Evolutionary conservation across 1,140 invertebrate genomes (phyloP).

Genomic region (Drosophila subpulchrella): DNA sequence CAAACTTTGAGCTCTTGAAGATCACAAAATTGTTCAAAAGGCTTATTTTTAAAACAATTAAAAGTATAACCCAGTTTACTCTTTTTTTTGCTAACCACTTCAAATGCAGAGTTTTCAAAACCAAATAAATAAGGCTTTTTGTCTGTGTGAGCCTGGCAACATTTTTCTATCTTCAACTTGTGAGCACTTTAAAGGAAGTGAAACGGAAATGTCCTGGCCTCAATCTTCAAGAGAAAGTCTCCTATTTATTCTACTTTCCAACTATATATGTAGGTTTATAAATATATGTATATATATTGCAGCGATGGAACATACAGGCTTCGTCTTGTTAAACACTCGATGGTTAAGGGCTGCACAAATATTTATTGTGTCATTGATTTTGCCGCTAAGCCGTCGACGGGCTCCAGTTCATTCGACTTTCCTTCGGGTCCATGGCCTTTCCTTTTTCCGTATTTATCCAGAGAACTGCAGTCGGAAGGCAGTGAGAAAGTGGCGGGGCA

Average conservation of each 20-base stretch:
- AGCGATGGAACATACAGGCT: slow-evolving; percentile 29
- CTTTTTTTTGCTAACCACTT: neutral
- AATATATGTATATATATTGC: slow-evolving; percentile 28
- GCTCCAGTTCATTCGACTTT: slow-evolving; percentile 55
- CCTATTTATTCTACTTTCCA: slow-evolving; percentile 32
- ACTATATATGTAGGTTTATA: slow-evolving; percentile 35
- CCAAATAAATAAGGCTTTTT: neutral
- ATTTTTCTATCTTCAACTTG: neutral
- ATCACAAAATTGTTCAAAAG: neutral
- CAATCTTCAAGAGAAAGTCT: slow-evolving; percentile 31
- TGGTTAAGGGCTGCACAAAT: slow-evolving; percentile 79
- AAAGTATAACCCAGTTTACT: neutral
- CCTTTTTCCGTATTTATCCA: slow-evolving; percentile 52
- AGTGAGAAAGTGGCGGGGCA: slow-evolving; percentile 42
- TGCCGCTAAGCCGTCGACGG: slow-evolving; percentile 72
- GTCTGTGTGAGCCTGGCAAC: neutral
- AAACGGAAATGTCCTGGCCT: slow-evolving; percentile 12
- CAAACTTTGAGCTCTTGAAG: neutral
- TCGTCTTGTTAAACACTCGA: slow-evolving; percentile 71
- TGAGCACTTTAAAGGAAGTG: slow-evolving; percentile 9
- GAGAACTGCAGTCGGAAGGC: slow-evolving; percentile 35
- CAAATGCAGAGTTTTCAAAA: neutral
- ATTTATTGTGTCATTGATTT: slow-evolving; percentile 84
- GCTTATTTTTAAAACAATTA: neutral
- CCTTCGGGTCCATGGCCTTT: slow-evolving; percentile 27